Conservation (phyloP, 1,140 invertebrate genomes). For the Drosophila erecta region DNA sequence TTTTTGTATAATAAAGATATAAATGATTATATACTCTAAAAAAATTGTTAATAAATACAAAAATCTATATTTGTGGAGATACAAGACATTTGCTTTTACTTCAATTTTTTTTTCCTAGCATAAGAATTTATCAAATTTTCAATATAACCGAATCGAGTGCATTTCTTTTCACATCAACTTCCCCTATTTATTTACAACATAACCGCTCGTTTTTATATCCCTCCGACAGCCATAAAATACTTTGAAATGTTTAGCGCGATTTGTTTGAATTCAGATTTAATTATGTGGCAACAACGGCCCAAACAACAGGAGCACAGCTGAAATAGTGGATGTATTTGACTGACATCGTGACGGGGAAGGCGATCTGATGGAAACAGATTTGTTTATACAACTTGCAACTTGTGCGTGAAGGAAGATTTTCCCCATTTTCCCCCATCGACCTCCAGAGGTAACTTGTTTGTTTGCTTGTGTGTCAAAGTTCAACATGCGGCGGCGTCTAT, state of each 20-base stretch:
- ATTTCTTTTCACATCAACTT: constrained; percentile 1
- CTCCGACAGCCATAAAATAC: constrained; percentile 64
- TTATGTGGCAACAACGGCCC: constrained; percentile 74
- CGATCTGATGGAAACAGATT: constrained; percentile 52
- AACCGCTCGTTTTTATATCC: constrained; percentile 5
- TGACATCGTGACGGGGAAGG: constrained; percentile 13
- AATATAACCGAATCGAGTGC: not conserved
- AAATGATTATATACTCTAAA: not conserved
- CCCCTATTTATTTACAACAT: constrained; percentile 18
- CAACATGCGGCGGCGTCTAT: constrained; percentile 62
- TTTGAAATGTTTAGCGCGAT: constrained; percentile 74
- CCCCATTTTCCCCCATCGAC: not conserved
- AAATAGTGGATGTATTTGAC: constrained; percentile 20
- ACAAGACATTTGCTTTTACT: no score
- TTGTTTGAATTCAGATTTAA: constrained; percentile 81
- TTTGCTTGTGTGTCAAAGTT: constrained; percentile 74
- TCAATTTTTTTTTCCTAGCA: not conserved
- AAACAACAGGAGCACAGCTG: constrained; percentile 23
- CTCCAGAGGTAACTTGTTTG: constrained; percentile 69
- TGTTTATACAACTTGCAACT: constrained; percentile 50
- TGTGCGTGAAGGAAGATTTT: constrained; percentile 35
- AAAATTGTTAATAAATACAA: not conserved
- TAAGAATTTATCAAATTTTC: not conserved
- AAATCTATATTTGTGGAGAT: no score
- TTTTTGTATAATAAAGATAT: not conserved